Evolutionary conservation across 2,797 vertebrate genomes (phyloP).

Genomic region (Labroides dimidiatus): DNA sequence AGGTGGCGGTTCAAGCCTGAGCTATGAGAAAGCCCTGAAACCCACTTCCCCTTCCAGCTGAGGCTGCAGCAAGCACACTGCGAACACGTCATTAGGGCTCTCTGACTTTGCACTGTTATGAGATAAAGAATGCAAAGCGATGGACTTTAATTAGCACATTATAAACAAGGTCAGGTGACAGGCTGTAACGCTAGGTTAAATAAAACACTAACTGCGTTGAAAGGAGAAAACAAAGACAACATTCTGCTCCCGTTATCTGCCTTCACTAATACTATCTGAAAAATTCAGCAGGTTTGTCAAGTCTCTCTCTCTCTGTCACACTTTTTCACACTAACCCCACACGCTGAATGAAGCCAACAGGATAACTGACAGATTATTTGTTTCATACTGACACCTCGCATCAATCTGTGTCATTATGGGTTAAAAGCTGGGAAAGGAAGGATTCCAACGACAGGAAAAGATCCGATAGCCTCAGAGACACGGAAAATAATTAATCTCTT

Average conservation of each 20-base stretch:
- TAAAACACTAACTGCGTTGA: background rate
- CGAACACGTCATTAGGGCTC: constrained; percentile 19
- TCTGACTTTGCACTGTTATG: constrained; percentile 15
- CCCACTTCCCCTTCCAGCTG: constrained; percentile 30
- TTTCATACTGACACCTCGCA: background rate
- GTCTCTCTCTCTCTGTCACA: constrained; percentile 14
- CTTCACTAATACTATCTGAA: constrained; percentile 20
- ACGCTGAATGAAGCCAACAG: constrained; percentile 1
- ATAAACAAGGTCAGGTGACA: background rate
- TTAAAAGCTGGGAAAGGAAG: constrained; percentile 15
- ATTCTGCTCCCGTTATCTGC: background rate
- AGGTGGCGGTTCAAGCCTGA: constrained; percentile 11
- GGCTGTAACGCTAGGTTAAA: background rate
- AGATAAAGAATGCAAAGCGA: background rate
- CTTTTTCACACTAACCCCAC: constrained; percentile 39
- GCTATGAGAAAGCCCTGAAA: constrained; percentile 9
- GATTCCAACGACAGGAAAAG: no score
- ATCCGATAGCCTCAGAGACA: no score
- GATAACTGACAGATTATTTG: background rate
- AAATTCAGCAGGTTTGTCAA: constrained; percentile 52
- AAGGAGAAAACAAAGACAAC: background rate
- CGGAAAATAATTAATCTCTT: background rate
- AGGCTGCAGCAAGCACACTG: constrained; percentile 26
- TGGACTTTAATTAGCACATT: background rate
- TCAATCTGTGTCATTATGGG: background rate